Evolutionary conservation across 2,888 invertebrate species (phyloP).

Genomic region (Odontocolon sp.): DNA sequence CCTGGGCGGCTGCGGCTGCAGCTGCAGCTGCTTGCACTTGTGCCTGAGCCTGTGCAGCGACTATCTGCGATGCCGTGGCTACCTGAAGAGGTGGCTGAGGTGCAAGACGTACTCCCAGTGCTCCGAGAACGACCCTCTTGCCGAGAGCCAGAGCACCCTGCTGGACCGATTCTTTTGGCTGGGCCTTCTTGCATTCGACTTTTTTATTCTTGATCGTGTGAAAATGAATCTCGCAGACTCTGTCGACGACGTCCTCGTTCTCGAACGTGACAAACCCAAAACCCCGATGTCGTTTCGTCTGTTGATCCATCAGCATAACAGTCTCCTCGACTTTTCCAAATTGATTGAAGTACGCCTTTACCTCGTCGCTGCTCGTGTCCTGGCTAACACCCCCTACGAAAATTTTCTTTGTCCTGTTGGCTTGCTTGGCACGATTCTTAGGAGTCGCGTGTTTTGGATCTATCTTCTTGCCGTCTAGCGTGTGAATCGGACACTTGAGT

Average conservation of each 20-base stretch:
- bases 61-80: slow-evolving; percentile 81
- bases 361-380: slow-evolving; percentile 95
- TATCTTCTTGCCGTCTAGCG: slow-evolving; percentile 95
- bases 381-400: slow-evolving; percentile 96
- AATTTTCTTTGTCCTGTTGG: slow-evolving; percentile 95
- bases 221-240: slow-evolving; percentile 96
- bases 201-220: slow-evolving; percentile 96
- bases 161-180: slow-evolving; percentile 94
- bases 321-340: slow-evolving; percentile 95
- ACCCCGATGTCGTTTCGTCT: slow-evolving; percentile 94
- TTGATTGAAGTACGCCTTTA: slow-evolving; percentile 94
- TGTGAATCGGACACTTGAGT: slow-evolving; percentile 94
- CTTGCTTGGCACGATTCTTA: slow-evolving; percentile 92
- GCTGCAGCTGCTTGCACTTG: slow-evolving; percentile 82
- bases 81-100: slow-evolving; percentile 85
- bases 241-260: slow-evolving; percentile 94
- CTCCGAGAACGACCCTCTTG: slow-evolving; percentile 87
- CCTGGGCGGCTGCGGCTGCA: slow-evolving; percentile 83
- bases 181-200: slow-evolving; percentile 95
- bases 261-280: slow-evolving; percentile 96
- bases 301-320: slow-evolving; percentile 97
- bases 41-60: slow-evolving; percentile 81
- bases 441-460: slow-evolving; percentile 97
- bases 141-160: slow-evolving; percentile 86
- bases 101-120: slow-evolving; percentile 86